phyloP scores from a whole-genome alignment of 2,888 invertebrate species.

The Drosophila diplacantha region DNA sequence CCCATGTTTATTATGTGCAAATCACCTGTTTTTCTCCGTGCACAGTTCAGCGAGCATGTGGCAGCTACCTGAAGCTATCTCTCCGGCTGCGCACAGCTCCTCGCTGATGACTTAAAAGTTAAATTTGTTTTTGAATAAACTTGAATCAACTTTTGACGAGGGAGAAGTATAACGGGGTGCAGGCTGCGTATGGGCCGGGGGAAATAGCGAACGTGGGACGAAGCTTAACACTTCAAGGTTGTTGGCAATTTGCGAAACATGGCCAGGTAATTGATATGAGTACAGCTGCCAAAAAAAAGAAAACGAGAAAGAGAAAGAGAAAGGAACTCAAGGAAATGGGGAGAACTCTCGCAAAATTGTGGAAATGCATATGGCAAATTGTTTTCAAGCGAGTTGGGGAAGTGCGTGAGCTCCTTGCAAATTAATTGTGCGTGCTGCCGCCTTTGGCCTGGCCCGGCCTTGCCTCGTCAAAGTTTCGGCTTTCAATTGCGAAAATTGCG shows the following conservation, averaged over 20 bases:
- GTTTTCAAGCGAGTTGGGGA: constrained; percentile 11
- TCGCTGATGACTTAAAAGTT: constrained; percentile 69
- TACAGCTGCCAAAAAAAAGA: constrained; percentile 33
- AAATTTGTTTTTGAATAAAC: constrained; percentile 65
- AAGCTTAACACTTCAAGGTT: constrained; percentile 46
- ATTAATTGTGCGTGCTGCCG: constrained; percentile 51
- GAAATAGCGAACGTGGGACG: constrained; percentile 4
- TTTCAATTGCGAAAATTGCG: constrained; percentile 47
- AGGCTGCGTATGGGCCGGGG: constrained; percentile 4
- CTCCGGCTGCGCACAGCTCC: constrained; percentile 19
- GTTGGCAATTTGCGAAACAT: constrained; percentile 42
- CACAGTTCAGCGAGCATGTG: constrained; percentile 11
- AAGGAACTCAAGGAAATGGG: constrained; percentile 7
- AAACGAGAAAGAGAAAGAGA: neutral
- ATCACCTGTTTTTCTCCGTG: constrained; percentile 1
- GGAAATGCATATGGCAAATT: constrained; percentile 47
- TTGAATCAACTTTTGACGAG: constrained; percentile 65
- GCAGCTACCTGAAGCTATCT: constrained; percentile 23
- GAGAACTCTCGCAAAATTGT: constrained; percentile 40
- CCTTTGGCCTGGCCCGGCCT: constrained; percentile 2
- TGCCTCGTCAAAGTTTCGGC: constrained; percentile 38
- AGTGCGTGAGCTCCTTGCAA: constrained; percentile 36
- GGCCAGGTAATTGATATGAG: constrained; percentile 57
- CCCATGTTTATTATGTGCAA: neutral
- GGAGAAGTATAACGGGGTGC: constrained; percentile 33